Evolutionary conservation across 2,797 vertebrate genomes (phyloP).

Genomic region (Dermochelys coriacea): DNA sequence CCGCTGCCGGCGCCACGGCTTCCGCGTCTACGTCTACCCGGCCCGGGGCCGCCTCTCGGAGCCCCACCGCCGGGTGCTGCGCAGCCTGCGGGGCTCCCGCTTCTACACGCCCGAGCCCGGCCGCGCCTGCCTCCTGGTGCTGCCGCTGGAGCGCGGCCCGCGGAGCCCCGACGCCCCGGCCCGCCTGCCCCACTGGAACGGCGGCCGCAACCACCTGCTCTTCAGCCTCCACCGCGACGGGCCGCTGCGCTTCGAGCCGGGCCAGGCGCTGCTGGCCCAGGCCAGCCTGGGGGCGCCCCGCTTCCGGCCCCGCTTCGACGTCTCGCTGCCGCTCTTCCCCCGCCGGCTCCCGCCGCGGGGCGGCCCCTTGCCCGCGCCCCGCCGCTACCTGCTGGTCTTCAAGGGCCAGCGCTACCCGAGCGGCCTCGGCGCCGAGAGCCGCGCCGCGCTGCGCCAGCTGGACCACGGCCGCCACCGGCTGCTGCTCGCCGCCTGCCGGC

Average conservation of each 20-base stretch:
- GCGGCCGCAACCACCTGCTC: conserved; percentile 87
- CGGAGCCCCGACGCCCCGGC: conserved; percentile 83
- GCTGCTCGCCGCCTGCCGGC: conserved; percentile 86
- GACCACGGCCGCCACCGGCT: conserved; percentile 90
- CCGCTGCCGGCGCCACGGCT: conserved; percentile 81
- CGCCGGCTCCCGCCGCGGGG: conserved; percentile 88
- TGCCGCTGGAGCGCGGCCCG: conserved; percentile 87
- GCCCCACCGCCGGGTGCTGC: conserved; percentile 86
- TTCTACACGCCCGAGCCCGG: conserved; percentile 85
- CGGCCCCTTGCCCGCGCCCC: conserved; percentile 80
- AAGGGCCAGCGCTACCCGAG: conserved; percentile 82
- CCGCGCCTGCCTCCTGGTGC: conserved; percentile 85
- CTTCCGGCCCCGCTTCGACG: conserved; percentile 85
- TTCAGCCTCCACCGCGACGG: conserved; percentile 89
- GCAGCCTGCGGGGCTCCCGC: conserved; percentile 82
- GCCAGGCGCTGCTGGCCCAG: conserved; percentile 87
- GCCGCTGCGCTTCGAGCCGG: conserved; percentile 86
- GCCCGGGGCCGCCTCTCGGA: conserved; percentile 83
- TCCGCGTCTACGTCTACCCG: conserved; percentile 86
- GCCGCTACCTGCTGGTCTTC: conserved; percentile 88
- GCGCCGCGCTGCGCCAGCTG: conserved; percentile 87
- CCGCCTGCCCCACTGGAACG: conserved; percentile 86
- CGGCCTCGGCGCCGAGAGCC: conserved; percentile 88
- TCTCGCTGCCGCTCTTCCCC: conserved; percentile 87
- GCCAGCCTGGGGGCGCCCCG: conserved; percentile 86